Base-by-base conservation (phyloP, 1,140 invertebrate species). In the Drosophila repleta region DNA sequence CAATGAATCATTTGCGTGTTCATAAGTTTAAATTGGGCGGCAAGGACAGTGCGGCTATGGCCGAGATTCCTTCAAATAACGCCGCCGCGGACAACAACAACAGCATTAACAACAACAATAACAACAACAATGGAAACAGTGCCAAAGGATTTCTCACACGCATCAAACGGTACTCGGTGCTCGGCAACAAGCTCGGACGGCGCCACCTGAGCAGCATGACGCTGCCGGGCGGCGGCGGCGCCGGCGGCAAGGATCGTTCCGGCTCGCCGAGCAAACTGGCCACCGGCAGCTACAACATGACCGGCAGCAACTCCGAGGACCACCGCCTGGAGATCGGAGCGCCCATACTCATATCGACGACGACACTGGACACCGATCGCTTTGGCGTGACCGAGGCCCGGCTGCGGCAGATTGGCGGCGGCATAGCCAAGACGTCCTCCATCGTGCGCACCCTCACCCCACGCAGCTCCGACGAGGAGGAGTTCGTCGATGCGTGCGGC, bases 281-380 rank as follows among this genome's bases (percentile, higher is more conserved):
- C 0, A 78, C 73, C 0, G 91, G 91, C 15, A 92, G 91, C 65
- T 92, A 92, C 74, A 87, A 92, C 52, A 92, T 92, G 91, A 91
- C 77, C 18, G 90, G 90, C n/a, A 68, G 73, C 29, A 71, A 87
- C 20, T 91, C 91, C 4, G 90, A 91, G 4, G 91, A 92, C 61
- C 90, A 91, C 61, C 90, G 90, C 3, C 32, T 91, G 4, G 91
- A 92, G 55, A 92, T 92, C 17, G 91, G 91, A 15, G 91, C 90
- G 1, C 91, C 91, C 2, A 63, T 92, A 4, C n/a, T 92, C 1
- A 92, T 92, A 78, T 92, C 91, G 0, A 91, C 91, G 0, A 92
- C 91, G 11, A 92, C 88, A 0, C 29, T 91, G 56, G 88, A 92
- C 61, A 77, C 88, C 3, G 91, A 92, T 69, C 79, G 87, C 21